Evolutionary conservation across 2,888 invertebrate species (phyloP), one percentile per base, ranked within the genome.

Genomic region (Lysandra coridon): DNA sequence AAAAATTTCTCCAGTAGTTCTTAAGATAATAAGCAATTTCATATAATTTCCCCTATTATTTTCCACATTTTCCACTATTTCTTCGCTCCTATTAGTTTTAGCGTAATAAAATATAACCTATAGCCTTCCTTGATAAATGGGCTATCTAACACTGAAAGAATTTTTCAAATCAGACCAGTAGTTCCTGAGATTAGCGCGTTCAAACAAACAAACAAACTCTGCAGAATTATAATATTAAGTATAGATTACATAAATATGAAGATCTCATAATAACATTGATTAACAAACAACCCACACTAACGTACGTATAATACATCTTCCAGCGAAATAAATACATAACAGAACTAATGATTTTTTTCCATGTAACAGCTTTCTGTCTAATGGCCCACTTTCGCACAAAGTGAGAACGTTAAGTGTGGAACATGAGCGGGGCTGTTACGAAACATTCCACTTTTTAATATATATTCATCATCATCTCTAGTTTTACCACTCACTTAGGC

Each of bases 291-390:
- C 14, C 57, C 1, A 53, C 53, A 44, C 49, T 49, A 17, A 57
- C 57, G 17, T 49, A 49, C 10, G 33, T 44, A 23, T 74, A 7
- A 76, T 76, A 53, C 33, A 57, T 57, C 57, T 76, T 33, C 30
- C 5, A 57, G 14, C 7, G 53, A 75, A n/a, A 57, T 53, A 53
- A 49, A 75, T 53, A 53, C 23, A 75, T 76, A 53, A 76, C 76
- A 57, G 57, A 76, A 76, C 53, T 76, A 76, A 37, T 57, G 76
- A 57, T 57, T 57, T 57, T 17, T 76, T 76, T 76, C 57, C 76
- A 17, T 76, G 76, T 53, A 76, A 53, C 76, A 53, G 53, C 76
- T 33, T 49, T 53, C 23, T 49, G 75, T 53, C 23, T 76, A 53
- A 76, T 76, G 76, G 49, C 30, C 12, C 57, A 53, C 76, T 76